Conservation (phyloP, 2,888 invertebrate genomes). For the Macroteleia sp. region DNA sequence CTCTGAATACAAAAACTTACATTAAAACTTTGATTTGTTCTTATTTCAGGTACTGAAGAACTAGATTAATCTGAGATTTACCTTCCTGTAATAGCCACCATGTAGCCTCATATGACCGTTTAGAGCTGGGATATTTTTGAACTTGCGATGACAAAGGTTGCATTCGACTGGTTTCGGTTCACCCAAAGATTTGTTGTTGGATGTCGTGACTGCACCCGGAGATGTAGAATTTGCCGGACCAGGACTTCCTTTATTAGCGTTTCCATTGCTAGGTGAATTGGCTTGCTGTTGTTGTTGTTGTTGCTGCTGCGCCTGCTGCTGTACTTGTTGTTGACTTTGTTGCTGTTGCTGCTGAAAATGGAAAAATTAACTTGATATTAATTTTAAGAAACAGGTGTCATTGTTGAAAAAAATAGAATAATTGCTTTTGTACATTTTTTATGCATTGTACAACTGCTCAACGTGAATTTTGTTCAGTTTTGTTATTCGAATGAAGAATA, state of each 20-base stretch:
- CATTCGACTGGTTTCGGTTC: slow-evolving; percentile 96
- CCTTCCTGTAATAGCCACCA: slow-evolving; percentile 98
- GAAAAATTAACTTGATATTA: no score
- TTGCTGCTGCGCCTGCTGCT: slow-evolving; percentile 75
- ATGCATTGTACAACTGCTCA: no score
- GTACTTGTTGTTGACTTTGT: slow-evolving; percentile 71
- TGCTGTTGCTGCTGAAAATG: slow-evolving; percentile 67
- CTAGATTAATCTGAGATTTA: slow-evolving; percentile 73
- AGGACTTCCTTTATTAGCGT: slow-evolving; percentile 78
- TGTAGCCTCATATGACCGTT: slow-evolving; percentile 99
- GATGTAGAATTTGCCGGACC: slow-evolving; percentile 78
- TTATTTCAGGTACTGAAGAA: slow-evolving; percentile 8
- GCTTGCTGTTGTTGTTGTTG: slow-evolving; percentile 76
- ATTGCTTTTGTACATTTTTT: no score
- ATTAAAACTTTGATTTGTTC: slow-evolving; percentile 25
- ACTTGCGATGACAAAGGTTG: slow-evolving; percentile 96
- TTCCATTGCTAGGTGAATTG: slow-evolving; percentile 79
- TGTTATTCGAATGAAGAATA: no score
- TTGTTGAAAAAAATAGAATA: no score
- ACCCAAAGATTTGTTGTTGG: slow-evolving; percentile 83
- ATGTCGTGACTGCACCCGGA: slow-evolving; percentile 79
- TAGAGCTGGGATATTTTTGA: slow-evolving; percentile 98
- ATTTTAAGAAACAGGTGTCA: no score
- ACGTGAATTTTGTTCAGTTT: no score
- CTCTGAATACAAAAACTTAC: slow-evolving; percentile 13